phyloP scores from a whole-genome alignment of 30 jellyfish, hydroid and myxozoan species.

The Hydractinia symbiolongicarpus region DNA sequence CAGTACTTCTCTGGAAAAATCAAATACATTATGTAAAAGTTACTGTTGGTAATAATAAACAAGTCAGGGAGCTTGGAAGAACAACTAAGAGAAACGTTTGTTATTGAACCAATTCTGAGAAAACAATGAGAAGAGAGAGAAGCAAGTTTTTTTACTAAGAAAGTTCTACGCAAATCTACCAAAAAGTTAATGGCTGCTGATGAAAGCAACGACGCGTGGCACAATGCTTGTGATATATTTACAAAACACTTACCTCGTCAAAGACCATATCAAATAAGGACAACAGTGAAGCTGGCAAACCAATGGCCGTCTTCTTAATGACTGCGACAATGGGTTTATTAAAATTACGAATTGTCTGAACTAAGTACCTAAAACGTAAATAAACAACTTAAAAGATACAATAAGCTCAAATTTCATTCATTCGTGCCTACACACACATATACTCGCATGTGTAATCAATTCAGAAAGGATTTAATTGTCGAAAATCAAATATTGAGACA shows the following conservation, averaged over 20 bases:
- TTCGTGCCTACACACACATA: background rate
- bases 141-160: no score
- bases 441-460: background rate
- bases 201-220: background rate
- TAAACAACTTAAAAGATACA: background rate
- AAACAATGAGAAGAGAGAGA: no score
- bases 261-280: slow-evolving; percentile 86
- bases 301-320: slow-evolving; percentile 66
- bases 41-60: no score
- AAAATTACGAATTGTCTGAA: slow-evolving; percentile 76
- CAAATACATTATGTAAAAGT: no score
- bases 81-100: no score
- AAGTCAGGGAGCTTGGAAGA: no score
- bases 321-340: slow-evolving; percentile 83
- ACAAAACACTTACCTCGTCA: slow-evolving; percentile 61
- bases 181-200: no score
- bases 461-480: background rate
- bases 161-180: no score
- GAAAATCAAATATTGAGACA: no score
- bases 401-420: background rate
- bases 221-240: background rate
- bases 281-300: slow-evolving; percentile 78
- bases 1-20: no score
- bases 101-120: no score
- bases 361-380: slow-evolving; percentile 54